Base-by-base conservation (phyloP, 2,888 invertebrate genomes). In the Anoplius nigerrimus region DNA sequence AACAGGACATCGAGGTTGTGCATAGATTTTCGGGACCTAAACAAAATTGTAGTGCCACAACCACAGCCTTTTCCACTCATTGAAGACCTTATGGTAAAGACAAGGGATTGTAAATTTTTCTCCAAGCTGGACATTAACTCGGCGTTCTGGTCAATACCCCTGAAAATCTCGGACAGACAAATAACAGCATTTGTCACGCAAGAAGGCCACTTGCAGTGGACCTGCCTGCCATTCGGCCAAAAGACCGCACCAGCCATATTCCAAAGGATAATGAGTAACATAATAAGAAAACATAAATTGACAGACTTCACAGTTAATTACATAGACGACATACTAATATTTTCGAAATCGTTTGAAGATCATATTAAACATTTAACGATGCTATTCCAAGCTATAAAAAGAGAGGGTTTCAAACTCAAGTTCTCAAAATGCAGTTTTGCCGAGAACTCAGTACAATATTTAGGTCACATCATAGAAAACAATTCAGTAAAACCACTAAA, bases 91-190 rank as follows among this genome's bases (percentile, higher is more conserved):
- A 42, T 60, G 6, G 20, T 18, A 0, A 52, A 51, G 18, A 51
- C 48, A 2, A 52, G 59, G n/a, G 18, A 48, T 0, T 60, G 59
- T 16, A 60, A 34, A 42, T 42, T 42, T 13, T 60, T 60, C 42
- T 27, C 76, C 15, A 71, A 64, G 34, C 15, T 82, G 11, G 80
- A 80, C 51, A 74, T 80, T 43, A 80, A 80, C 42, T 79, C 80
- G 15, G 79, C 77, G 0, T 82, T 80, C 55, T 82, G 77, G 79
- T 71, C 73, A n/a, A 80, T 80, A 3, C 75, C 78, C 0, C 22
- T 78, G 8, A 6, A 66, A 42, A 68, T 72, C 2, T 48, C 62
- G 59, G 77, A 80, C 45, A 76, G 74, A 64, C 2, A 27, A 8
- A 79, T 78, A 57, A 75, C 75, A n/a, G 76, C 53, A 2, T 72